These are phyloP conservation scores for Manis javanica DNA, from an alignment of 2,797 vertebrate genomes.

Conservation along the genomic window DNA sequence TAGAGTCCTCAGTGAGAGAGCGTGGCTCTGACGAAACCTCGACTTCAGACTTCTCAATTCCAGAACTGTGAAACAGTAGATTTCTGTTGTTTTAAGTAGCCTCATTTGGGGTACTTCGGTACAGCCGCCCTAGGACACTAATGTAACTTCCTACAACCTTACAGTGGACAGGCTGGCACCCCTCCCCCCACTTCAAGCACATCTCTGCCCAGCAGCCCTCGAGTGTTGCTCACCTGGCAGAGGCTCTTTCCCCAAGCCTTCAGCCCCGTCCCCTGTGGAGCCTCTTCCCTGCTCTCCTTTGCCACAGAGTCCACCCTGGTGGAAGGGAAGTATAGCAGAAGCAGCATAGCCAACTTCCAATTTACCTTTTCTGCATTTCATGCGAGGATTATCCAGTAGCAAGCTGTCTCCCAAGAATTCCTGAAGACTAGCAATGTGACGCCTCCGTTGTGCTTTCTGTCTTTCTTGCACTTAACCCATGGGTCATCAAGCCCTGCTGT, in stretches of 20 bases:
- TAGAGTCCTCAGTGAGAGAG: neutral
- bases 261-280: accelerated
- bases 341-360: neutral
- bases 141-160: neutral
- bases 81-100: neutral
- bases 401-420: neutral
- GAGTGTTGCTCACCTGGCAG: neutral
- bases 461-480: neutral
- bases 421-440: neutral
- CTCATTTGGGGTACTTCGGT: neutral
- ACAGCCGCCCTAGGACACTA: neutral
- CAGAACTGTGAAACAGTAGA: neutral
- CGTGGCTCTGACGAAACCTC: neutral
- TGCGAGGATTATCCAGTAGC: neutral
- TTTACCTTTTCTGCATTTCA: neutral
- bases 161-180: neutral
- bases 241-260: neutral
- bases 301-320: neutral
- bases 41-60: neutral
- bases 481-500: neutral
- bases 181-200: neutral
- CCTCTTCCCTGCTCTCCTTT: neutral
- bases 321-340: neutral
- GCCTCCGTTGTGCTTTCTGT: neutral
- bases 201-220: neutral